Base-by-base conservation (phyloP, 2,797 vertebrate genomes). In the Pagetopsis macropterus region DNA sequence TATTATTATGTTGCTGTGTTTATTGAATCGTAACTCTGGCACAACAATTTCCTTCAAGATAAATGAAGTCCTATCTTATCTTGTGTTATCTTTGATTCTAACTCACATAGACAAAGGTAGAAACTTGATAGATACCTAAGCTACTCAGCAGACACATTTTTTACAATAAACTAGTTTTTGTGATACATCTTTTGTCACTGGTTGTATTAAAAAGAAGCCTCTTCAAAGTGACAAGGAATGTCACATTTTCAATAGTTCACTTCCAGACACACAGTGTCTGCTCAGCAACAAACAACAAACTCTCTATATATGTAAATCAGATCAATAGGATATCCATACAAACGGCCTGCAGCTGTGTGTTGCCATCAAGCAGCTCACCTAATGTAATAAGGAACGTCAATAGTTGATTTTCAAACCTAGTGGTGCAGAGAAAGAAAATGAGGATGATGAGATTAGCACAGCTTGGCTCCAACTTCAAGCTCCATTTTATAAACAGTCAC, bases 371-470 rank as follows among this genome's bases (percentile, higher is more conserved):
- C 88, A 62, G 84, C 88, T 88, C 72, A 79, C 88, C 81, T 94
- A 94, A 94, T 94, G 89, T 91, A 93, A 94, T 91, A 91, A 88
- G 89, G 82, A 86, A 94, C 92, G 94, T 96, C 91, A 81, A 95
- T 95, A 95, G 56, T 93, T 92, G 93, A 94, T 95, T 96, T 95
- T 93, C 82, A 93, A 90, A 83, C 85, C 91, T 93, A 93, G 90
- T 78, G 74, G 86, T 92, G 94, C 91, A 89, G 88, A 90, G 89
- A 90, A 84, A 93, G 90, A 89, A 86, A 77, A 76, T 84, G 81
- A 93, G 83, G 82, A 84, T 91, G 92, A 94, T 94, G 91, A 94
- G 92, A 94, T 88, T 93, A 84, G 88, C 91, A 84, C 90, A 74
- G 90, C 89, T 83, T 94, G 91, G 90, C 84, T 90, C 88, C 82